Percentiles rank a stretch among this genome's conserved stretches.
Evolutionary conservation across 2,797 vertebrate species (phyloP).

Genomic region (Lacerta bilineata): DNA sequence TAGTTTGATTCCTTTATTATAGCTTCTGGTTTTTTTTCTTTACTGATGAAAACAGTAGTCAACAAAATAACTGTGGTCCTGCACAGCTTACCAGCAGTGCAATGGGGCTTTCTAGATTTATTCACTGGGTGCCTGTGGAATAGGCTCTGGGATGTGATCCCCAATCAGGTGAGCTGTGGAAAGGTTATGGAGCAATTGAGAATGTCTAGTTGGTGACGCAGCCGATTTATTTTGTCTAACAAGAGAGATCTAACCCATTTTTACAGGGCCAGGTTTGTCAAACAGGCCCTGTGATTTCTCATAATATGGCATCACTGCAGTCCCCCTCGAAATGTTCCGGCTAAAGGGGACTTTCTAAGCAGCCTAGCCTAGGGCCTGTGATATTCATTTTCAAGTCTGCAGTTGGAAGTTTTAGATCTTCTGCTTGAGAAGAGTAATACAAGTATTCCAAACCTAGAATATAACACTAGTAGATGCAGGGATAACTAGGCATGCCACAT

Average conservation of each 20-base stretch:
- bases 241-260: too few relatives aligned
- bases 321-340: too few relatives aligned
- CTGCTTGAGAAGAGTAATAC: background rate
- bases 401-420: background rate
- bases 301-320: too few relatives aligned
- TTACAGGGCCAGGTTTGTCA: too few relatives aligned
- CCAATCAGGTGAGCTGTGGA: too few relatives aligned
- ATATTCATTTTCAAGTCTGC: background rate
- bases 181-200: too few relatives aligned
- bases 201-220: too few relatives aligned
- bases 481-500: background rate
- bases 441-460: background rate
- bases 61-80: background rate
- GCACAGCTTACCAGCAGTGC: background rate
- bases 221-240: too few relatives aligned
- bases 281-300: too few relatives aligned
- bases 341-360: background rate
- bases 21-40: background rate
- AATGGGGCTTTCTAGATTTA: background rate
- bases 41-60: background rate
- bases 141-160: too few relatives aligned
- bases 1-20: background rate
- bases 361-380: background rate
- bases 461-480: background rate
- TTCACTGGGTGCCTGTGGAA: background rate